Evolutionary conservation across 2,888 invertebrate species (phyloP), one percentile per base, ranked within the genome.

Genomic region (Pterostichus madidus): DNA sequence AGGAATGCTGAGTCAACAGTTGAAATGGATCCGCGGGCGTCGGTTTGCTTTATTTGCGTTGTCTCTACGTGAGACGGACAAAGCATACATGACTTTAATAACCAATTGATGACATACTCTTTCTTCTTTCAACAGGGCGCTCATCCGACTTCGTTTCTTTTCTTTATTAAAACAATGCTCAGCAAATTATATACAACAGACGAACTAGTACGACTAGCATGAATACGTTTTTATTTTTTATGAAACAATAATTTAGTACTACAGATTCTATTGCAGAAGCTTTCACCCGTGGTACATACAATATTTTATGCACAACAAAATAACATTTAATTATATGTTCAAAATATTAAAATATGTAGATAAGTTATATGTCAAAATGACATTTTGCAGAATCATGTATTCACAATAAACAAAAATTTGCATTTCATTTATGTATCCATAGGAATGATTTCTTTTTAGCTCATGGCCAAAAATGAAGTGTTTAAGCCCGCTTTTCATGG

Each of bases 51-150:
- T 77, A 53, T 77, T 77, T 59, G 39, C 39, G 32, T 31, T 77
- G 77, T 56, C 35, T 39, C 56, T 59, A 77, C 77, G 56, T 56
- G 77, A 77, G 56, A 77, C 39, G 56, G 56, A 77, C 56, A 77
- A 77, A 77, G 77, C 75, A 75, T 77, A 77, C 77, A 77, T 77
- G 77, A 77, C 56, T 77, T 77, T 77, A 77, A 77, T 77, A 77
- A 77, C 77, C 77, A 77, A 77, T 77, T 77, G 56, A 77, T 77
- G 77, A 77, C 77, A 77, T 77, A 56, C 77, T 77, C 56, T 77
- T 77, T 77, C 77, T 56, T 17, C 32, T 35, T 64, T 31, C 73
- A 73, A 73, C 52, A 49, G 75, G 75, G 75, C 52, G 75, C 39
- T 68, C 13, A 39, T 5, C 8, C 15, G 6, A 7, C 10, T 59